Base-by-base conservation (phyloP, 1,140 invertebrate species). In the Papilio polytes region DNA sequence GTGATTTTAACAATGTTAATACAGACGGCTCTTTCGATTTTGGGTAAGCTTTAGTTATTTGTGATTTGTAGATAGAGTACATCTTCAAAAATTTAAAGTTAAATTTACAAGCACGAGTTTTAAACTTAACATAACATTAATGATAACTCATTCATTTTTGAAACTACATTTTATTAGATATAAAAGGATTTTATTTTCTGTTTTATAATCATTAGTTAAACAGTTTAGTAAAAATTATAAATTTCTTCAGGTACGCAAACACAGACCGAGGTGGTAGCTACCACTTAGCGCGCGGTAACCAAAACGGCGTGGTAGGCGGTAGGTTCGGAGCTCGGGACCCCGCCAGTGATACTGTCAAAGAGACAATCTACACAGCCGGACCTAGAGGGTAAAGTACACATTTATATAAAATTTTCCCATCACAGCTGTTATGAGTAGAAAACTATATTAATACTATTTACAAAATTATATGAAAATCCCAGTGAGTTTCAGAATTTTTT, bases 281-380 rank as follows among this genome's bases (percentile, higher is more conserved):
- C 89, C 96, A 97, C 89, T 92, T 96, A 81, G 96, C 96, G 63
- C 95, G 95, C 81, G 96, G 95, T 10, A 96, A 95, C 88, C 88
- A 96, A 80, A 96, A 96, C 84, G 96, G 96, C 74, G 95, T 96
- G 20, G 96, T 97, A 18, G 95, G 96, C 73, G 96, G 96, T 44
- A 94, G 96, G 85, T 97, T 97, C 88, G 96, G 96, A 70, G 95
- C 96, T 74, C 92, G 96, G 85, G 96, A 96, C 89, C 96, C 97
- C 15, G 95, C 95, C 77, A 96, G 96, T 83, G 96, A 96, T 48
- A 94, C 95, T 73, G 93, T 97, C 76, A 96, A 97, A 84, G 96
- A 97, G 87, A 97, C 96, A 20, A 93, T 96, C 63, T 97, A 97
- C 86, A 97, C 97, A n/a, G 96, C 97, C 76, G 97, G 97, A 81